Base-by-base conservation (phyloP, 2,888 invertebrate species). In the Mechanitis mazaeus region DNA sequence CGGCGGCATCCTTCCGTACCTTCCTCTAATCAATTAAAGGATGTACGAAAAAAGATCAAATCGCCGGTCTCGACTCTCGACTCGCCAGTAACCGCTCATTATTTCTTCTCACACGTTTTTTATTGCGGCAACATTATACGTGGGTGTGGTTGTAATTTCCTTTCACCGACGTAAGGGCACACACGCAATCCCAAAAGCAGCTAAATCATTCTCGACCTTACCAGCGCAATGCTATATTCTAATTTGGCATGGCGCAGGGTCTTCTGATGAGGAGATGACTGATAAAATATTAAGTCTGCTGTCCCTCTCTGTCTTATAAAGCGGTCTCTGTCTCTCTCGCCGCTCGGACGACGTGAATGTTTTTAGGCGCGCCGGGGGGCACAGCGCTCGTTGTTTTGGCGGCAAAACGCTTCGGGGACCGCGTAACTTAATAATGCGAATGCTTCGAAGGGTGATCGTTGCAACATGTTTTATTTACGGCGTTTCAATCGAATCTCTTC, bases 71-170 rank as follows among this genome's bases (percentile, higher is more conserved):
- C 76, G 79, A 71, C 73, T 75, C 83, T 78, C 80, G 77, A 73
- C 84, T 84, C 87, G 82, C 88, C 88, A 87, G 85, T 87, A 89
- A 89, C 89, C 88, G 86, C 87, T 90, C 88, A 89, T 90, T 90
- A 90, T 89, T 87, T 86, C 88, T 84, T 87, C 88, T 88, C 87
- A 85, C 90, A 88, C 87, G 83, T 89, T 90, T 90, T 90, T 90
- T 89, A 87, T 87, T 87, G 86, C 84, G 78, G 87, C 88, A 88
- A 87, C 88, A 88, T 88, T 88, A 88, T 88, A 88, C 89, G 90
- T 90, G 90, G 90, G 90, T 89, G 90, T 89, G 90, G 90, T 90
- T 89, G 90, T 90, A 89, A 88, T 89, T 90, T 89, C 89, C 89
- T 89, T 90, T 89, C 89, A 89, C 90, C 85, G 88, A 89, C 83